phyloP scores from a whole-genome alignment of 2,888 invertebrate genomes.

The Lasioglossum marginatum region DNA sequence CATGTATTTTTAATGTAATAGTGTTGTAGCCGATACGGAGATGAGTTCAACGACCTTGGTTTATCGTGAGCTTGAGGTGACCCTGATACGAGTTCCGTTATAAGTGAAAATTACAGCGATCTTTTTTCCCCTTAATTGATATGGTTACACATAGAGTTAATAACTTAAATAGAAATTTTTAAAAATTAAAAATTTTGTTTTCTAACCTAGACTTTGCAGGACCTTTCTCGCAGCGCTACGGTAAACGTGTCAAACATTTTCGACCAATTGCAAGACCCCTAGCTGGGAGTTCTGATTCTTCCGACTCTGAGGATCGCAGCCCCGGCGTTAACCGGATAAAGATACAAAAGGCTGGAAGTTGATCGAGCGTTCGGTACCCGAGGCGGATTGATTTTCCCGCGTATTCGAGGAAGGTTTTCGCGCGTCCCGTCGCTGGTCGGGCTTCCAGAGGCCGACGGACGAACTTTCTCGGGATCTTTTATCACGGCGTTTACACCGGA shows the following conservation, averaged over 20 bases:
- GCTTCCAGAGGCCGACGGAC: conserved; percentile 2
- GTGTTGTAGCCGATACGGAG: background rate
- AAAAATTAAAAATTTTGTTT: too few relatives aligned
- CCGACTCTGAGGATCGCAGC: background rate
- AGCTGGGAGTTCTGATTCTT: background rate
- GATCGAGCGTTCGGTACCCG: background rate
- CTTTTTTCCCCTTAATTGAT: background rate
- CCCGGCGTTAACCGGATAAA: conserved; percentile 1
- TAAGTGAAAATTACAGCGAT: background rate
- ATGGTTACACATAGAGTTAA: too few relatives aligned
- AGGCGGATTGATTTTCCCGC: background rate
- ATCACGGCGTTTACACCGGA: conserved; percentile 53
- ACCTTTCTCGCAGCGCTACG: background rate
- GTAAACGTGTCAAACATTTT: background rate
- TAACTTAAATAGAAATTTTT: too few relatives aligned
- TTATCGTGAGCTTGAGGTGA: background rate
- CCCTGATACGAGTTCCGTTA: background rate
- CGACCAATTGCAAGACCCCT: background rate
- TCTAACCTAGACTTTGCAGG: background rate
- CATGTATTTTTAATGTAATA: background rate
- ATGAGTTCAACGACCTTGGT: background rate
- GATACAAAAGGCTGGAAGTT: conserved; percentile 6
- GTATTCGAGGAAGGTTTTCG: conserved; percentile 7
- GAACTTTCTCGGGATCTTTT: conserved; percentile 36
- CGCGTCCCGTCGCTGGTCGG: background rate